Base-by-base conservation (phyloP, 1,140 invertebrate genomes). In the Anastrepha obliqua region DNA sequence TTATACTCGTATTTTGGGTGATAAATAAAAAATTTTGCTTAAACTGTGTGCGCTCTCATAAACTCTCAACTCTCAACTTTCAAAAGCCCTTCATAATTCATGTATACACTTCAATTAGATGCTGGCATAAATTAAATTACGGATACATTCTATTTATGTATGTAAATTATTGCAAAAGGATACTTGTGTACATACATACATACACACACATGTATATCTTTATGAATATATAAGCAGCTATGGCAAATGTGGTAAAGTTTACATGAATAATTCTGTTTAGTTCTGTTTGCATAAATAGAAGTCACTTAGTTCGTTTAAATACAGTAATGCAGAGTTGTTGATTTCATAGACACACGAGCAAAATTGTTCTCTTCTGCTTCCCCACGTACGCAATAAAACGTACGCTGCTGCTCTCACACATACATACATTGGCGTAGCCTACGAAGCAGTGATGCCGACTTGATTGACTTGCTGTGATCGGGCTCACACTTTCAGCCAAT, bases 91-190 rank as follows among this genome's bases (percentile, higher is more conserved):
- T 8, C 64, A 67, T 47, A 17, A 74, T 74, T 74, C 47, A 74
- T 47, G 44, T 74, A 74, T 47, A 17, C 70, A 74, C 70, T 42
- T 74, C 70, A 74, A 74, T 47, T 74, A 29, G 13, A 13, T 74
- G 70, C n/a, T 74, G 70, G 70, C 44, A 51, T 74, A 74, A 74
- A 74, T 74, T 47, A 47, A 74, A 51, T 39, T 29, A 67, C 39
- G 20, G 29, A 67, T 2, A 67, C 64, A 67, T 8, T 39, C 64
- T 42, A 20, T 67, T 42, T 67, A 67, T 20, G 29, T 67, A 67
- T 20, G 29, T 20, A 29, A 67, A 67, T 29, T n/a, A 20, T 67
- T 67, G 39, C 64, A 67, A 2, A 20, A 8, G 11, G 11, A 55
- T 55, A 11, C 51, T 55, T 55, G 6, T 11, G 2, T 55, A 29